Conservation (phyloP, 2,797 vertebrate species). For the Argya squamiceps region DNA sequence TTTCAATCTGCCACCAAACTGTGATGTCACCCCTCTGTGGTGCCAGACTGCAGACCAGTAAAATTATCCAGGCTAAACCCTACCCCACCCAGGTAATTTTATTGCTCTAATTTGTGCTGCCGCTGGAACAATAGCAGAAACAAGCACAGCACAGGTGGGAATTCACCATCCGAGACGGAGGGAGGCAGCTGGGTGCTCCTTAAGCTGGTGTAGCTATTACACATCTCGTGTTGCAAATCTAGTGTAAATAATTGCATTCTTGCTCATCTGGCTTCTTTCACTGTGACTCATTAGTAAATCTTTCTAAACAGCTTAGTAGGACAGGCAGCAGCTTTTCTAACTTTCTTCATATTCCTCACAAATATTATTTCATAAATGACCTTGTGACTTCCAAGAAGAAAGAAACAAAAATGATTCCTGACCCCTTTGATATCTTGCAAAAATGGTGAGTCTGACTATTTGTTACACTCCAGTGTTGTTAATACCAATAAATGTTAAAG, state of each 20-base stretch:
- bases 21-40: not conserved
- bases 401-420: not conserved
- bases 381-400: not conserved
- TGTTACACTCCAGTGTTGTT: not conserved
- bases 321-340: not conserved
- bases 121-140: not conserved
- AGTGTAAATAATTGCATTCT: conserved; percentile 7
- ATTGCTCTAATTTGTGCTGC: not conserved
- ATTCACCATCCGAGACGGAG: fast-evolving
- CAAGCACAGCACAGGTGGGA: not conserved
- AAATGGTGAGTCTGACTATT: not conserved
- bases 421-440: not conserved
- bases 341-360: not conserved
- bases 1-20: not conserved
- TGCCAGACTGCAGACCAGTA: not conserved
- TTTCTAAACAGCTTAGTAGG: not conserved
- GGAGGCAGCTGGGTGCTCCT: not conserved
- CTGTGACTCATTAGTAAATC: not conserved
- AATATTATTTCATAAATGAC: not conserved
- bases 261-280: not conserved
- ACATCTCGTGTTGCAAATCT: not conserved
- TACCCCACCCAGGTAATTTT: not conserved
- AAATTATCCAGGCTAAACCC: not conserved
- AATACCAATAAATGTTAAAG: conserved; percentile 48
- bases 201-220: not conserved